Evolutionary conservation across 2,888 invertebrate species (phyloP).

Genomic region (Leptinotarsa tumamoca): DNA sequence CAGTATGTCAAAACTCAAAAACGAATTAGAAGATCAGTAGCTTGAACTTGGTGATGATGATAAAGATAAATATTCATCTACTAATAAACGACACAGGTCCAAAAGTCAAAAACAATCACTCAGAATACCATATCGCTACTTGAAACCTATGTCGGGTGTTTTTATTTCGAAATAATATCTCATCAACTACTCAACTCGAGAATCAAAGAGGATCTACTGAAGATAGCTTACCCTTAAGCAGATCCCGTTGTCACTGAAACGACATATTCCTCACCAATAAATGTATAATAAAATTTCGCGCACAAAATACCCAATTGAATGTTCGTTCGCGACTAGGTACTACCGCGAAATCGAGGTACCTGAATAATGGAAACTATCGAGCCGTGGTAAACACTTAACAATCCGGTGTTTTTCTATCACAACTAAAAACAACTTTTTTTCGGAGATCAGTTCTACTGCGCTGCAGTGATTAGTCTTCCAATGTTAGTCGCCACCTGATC

Average conservation of each 20-base stretch:
- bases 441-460: conserved; percentile 17
- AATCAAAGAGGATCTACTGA: not conserved
- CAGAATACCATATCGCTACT: too few relatives aligned
- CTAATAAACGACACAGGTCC: too few relatives aligned
- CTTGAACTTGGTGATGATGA: too few relatives aligned
- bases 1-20: too few relatives aligned
- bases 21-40: too few relatives aligned
- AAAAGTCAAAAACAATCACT: too few relatives aligned
- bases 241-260: not conserved
- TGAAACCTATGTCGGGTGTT: too few relatives aligned
- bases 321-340: conserved; percentile 6
- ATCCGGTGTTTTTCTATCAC: conserved; percentile 16
- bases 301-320: not conserved
- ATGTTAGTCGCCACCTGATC: conserved; percentile 21
- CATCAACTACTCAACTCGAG: not conserved
- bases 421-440: conserved; percentile 27
- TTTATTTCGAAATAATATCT: too few relatives aligned
- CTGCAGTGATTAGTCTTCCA: conserved; percentile 24
- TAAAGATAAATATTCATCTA: too few relatives aligned
- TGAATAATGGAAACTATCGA: conserved; percentile 18
- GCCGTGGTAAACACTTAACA: conserved; percentile 10
- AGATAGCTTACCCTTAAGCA: not conserved
- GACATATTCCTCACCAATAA: not conserved
- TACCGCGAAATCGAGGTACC: conserved; percentile 10
- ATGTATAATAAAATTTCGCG: not conserved